Evolutionary conservation across 2,888 invertebrate species (phyloP), one percentile per base, ranked within the genome.

Genomic region (Hemithea aestivaria): DNA sequence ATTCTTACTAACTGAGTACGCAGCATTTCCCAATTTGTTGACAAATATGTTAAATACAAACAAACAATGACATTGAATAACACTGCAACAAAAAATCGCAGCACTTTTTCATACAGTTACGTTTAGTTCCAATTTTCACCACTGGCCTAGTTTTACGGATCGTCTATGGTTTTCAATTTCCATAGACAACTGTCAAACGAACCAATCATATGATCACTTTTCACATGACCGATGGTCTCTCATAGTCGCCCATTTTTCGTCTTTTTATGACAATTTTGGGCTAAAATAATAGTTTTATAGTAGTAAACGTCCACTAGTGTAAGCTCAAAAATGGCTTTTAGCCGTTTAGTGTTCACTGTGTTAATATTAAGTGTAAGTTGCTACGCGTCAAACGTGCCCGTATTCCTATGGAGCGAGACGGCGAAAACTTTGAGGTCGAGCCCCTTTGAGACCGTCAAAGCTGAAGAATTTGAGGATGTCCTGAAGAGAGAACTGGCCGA

Each of bases 371-470:
- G 78, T 75, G 71, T 75, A 48, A 62, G 67, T 60, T 65, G 60
- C 51, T 55, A 66, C 57, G 50, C 80, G 20, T 82, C 80, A 37
- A 75, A 83, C 48, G 89, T 90, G 23, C 91, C 91, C 48, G 90
- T 90, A 28, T 83, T 88, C 48, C 53, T 91, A 42, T 91, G 90
- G 90, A 90, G 88, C 20, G 77, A 85, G 45, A 45, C 80, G 32
- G 57, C 62, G 6, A 62, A 61, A 26, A 48, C 55, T 34, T 59
- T 57, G 7, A 63, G 67, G 41, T 56, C 74, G 0, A 75, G 75
- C 39, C 82, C 87, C 0, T 47, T 89, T 2, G 12, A 27, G 5
- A 46, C 58, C 6, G 72, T 65, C 33, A 58, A 79, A 0, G 51
- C 71, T 0, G 50, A 56, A 0, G 75, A 88, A 35, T 89, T 89